phyloP scores from a whole-genome alignment of 2,888 invertebrate genomes.

The Scaptomyza cyrtandrae region DNA sequence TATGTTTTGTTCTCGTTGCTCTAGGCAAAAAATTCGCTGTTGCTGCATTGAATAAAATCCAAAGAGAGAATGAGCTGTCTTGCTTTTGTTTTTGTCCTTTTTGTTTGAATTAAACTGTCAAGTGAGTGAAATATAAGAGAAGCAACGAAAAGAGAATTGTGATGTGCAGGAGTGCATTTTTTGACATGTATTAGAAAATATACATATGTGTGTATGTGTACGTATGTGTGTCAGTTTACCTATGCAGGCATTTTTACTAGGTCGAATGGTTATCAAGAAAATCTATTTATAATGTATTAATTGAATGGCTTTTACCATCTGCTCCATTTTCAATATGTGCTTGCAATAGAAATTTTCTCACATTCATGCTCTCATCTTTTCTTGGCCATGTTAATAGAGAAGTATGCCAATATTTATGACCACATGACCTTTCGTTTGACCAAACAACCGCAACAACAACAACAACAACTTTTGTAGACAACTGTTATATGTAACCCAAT shows the following conservation, averaged over 20 bases:
- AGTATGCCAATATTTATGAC: conserved; percentile 2
- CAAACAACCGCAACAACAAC: conserved; percentile 2
- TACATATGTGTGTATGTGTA: background rate
- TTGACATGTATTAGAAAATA: background rate
- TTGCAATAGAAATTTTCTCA: background rate
- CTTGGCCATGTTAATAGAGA: background rate
- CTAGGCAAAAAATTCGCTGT: background rate
- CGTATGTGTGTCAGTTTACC: background rate
- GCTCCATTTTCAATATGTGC: background rate
- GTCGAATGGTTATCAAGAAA: background rate
- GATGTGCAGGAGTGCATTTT: background rate
- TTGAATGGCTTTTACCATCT: background rate
- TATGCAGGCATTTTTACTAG: background rate
- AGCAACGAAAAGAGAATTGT: background rate
- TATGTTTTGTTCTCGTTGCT: background rate
- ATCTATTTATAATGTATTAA: background rate
- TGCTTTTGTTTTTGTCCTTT: background rate
- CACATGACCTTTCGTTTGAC: conserved; percentile 1
- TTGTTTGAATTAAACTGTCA: background rate
- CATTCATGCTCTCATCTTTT: background rate
- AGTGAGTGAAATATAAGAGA: background rate
- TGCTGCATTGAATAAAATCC: too few relatives aligned
- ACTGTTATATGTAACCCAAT: conserved; percentile 53
- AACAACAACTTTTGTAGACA: background rate
- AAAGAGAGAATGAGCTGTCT: background rate